These are phyloP conservation scores for Campaea margaritaria DNA, from an alignment of 2,888 invertebrate genomes.

Conservation along the genomic window DNA sequence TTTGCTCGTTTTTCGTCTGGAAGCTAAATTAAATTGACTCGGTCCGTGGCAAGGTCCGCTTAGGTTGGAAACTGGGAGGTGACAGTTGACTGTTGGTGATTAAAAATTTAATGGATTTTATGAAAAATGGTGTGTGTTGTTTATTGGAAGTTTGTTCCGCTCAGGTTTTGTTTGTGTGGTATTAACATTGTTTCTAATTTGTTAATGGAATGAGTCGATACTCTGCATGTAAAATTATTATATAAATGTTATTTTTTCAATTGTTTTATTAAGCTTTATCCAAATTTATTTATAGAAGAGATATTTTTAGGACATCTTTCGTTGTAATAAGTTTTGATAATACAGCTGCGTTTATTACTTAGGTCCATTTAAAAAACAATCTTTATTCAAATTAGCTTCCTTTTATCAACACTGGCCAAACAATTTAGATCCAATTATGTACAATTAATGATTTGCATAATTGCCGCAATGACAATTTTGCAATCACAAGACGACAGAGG, in stretches of 20 bases:
- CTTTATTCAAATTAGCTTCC: conserved; percentile 22
- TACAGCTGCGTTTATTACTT: no score
- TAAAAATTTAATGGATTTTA: conserved; percentile 41
- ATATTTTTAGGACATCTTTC: no score
- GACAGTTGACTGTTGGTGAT: conserved; percentile 47
- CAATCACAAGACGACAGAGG: conserved; percentile 18
- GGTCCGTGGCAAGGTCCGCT: conserved; percentile 48
- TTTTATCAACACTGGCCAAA: conserved; percentile 20
- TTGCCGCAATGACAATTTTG: conserved; percentile 20
- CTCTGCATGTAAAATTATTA: not conserved
- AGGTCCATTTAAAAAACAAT: not conserved
- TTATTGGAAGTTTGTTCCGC: conserved; percentile 10
- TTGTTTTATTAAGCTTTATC: no score
- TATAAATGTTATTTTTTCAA: no score
- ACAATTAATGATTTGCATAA: conserved; percentile 38
- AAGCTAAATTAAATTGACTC: conserved; percentile 76
- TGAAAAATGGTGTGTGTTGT: conserved; percentile 35
- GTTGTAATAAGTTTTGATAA: no score
- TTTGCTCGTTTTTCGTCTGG: conserved; percentile 72
- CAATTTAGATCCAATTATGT: conserved; percentile 26
- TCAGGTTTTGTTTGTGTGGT: not conserved
- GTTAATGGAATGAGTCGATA: not conserved
- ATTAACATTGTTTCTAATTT: not conserved
- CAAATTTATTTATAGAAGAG: no score
- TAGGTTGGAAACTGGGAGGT: conserved; percentile 45